A percentile compares a stretch with the other conserved stretches of the same genome.
These are phyloP conservation scores for Megaptera novaeangliae DNA, from an alignment of 2,113 vertebrate genomes.

Conservation along the genomic window DNA sequence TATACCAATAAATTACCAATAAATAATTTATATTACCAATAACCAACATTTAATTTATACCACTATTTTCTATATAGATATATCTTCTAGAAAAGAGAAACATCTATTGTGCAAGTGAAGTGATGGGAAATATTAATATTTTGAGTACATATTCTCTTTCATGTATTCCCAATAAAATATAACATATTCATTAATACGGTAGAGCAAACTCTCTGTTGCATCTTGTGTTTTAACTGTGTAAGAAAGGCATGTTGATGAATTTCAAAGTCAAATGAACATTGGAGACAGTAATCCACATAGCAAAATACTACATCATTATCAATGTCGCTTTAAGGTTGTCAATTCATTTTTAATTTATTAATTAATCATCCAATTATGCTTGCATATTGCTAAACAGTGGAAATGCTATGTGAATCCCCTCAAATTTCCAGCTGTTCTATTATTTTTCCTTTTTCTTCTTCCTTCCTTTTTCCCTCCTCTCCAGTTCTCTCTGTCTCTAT, in stretches of 20 bases:
- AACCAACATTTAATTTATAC: background rate
- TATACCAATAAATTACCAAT: background rate
- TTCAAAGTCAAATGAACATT: background rate
- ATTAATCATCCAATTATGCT: background rate
- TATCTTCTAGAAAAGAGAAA: background rate
- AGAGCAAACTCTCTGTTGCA: background rate
- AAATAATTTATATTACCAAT: background rate
- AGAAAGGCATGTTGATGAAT: background rate
- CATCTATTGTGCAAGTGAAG: background rate
- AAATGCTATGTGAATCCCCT: background rate
- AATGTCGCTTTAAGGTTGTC: background rate
- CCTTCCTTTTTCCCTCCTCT: background rate
- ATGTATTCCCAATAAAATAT: background rate
- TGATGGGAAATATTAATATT: background rate
- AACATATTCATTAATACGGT: background rate
- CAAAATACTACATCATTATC: background rate
- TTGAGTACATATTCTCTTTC: background rate
- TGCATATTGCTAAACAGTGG: background rate
- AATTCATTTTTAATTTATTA: background rate
- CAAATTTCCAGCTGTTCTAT: background rate
- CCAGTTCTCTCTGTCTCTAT: background rate
- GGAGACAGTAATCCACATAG: background rate
- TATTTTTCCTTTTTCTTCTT: background rate
- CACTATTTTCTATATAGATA: background rate
- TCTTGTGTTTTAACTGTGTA: background rate